Evolutionary conservation across 2,797 vertebrate species (phyloP).

Genomic region (Gadopsis marmoratus): DNA sequence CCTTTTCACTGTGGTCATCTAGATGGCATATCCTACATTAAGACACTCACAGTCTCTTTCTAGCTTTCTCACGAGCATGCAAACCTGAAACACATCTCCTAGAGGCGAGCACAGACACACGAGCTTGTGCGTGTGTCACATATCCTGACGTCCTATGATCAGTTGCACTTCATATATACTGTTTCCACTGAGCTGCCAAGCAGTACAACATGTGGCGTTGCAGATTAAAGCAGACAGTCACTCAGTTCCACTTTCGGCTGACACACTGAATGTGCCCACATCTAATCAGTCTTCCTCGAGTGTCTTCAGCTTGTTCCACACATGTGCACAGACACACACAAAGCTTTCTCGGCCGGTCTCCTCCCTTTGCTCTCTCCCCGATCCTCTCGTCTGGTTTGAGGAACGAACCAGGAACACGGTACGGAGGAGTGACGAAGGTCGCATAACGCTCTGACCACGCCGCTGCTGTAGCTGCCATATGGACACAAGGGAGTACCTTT

Average conservation of each 20-base stretch:
- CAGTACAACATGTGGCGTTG: slow-evolving; percentile 40
- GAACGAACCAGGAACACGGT: slow-evolving; percentile 38
- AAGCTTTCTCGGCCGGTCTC: slow-evolving; percentile 35
- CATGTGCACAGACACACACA: slow-evolving; percentile 34
- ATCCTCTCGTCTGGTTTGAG: slow-evolving; percentile 55
- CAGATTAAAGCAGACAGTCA: slow-evolving; percentile 68
- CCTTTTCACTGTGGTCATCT: slow-evolving; percentile 63
- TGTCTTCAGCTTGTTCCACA: slow-evolving; percentile 32
- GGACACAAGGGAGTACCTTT: slow-evolving; percentile 52
- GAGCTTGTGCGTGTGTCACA: slow-evolving; percentile 33
- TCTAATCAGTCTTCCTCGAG: slow-evolving; percentile 62
- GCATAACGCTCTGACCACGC: slow-evolving; percentile 54
- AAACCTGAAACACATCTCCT: slow-evolving; percentile 40
- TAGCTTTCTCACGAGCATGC: slow-evolving; percentile 28
- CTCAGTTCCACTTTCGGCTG: slow-evolving; percentile 61
- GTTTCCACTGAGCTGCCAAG: slow-evolving; percentile 44
- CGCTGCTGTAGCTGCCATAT: slow-evolving; percentile 52
- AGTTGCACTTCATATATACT: slow-evolving; percentile 31
- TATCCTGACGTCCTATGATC: slow-evolving; percentile 40
- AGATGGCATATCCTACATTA: slow-evolving; percentile 32
- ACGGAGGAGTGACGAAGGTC: slow-evolving; percentile 45
- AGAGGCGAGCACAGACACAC: slow-evolving; percentile 29
- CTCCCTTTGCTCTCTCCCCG: slow-evolving; percentile 53
- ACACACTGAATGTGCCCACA: slow-evolving; percentile 53
- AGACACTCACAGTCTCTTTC: slow-evolving; percentile 43